Evolutionary conservation across 2,113 vertebrate genomes (phyloP).

Genomic region (Eidolon helvum): DNA sequence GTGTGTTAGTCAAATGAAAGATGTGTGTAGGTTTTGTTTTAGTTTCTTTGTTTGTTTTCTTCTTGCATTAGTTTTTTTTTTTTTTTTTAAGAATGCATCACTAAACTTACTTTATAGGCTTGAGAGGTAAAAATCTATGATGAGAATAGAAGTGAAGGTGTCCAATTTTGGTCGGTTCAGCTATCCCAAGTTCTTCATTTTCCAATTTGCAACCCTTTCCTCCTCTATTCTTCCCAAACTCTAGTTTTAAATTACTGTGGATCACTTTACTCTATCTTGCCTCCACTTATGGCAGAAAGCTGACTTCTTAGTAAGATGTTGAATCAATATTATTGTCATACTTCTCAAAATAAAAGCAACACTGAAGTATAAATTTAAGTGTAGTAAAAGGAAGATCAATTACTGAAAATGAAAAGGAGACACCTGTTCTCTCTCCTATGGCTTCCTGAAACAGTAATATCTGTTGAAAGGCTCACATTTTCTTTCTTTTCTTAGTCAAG

Average conservation of each 20-base stretch:
- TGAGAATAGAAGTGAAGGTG: slow-evolving; percentile 19
- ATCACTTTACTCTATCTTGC: not conserved
- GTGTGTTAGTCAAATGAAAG: slow-evolving; percentile 61
- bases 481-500: not conserved
- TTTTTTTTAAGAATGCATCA: not conserved
- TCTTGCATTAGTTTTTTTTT: not conserved
- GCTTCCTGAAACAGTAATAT: not conserved
- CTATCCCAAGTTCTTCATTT: not conserved
- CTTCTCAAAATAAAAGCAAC: not conserved
- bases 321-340: not conserved
- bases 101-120: slow-evolving; percentile 31
- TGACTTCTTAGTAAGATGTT: not conserved
- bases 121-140: slow-evolving; percentile 38
- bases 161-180: not conserved
- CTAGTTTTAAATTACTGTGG: not conserved
- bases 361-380: not conserved
- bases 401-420: not conserved
- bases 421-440: not conserved
- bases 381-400: not conserved
- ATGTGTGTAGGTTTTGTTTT: not conserved
- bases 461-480: not conserved
- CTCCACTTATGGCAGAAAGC: not conserved
- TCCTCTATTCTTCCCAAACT: not conserved
- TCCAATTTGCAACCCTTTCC: not conserved
- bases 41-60: not conserved